These are phyloP conservation scores for Branchinecta lindahli DNA, from an alignment of 1,140 invertebrate species.

Conservation along the genomic window DNA sequence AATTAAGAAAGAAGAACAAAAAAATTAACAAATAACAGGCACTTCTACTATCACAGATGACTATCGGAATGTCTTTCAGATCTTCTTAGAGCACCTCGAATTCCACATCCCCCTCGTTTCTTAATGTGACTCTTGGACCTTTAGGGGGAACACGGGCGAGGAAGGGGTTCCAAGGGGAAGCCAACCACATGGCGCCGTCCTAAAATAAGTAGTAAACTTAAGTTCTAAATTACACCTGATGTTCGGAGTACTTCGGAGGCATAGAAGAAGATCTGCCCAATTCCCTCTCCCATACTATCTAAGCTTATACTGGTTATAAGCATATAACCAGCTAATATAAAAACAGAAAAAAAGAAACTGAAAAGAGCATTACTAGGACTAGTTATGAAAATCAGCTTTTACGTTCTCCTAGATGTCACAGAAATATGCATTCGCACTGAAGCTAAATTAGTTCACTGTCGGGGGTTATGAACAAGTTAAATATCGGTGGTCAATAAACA, in stretches of 20 bases:
- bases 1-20: too few species aligned
- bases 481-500: background rate
- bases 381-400: background rate
- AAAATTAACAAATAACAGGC: too few species aligned
- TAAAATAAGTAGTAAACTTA: background rate
- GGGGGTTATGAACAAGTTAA: background rate
- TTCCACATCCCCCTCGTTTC: background rate
- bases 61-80: background rate
- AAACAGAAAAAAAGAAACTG: background rate
- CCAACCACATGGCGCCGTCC: constrained; percentile 1
- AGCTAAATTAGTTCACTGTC: background rate
- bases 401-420: too few species aligned
- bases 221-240: background rate
- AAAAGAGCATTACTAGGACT: background rate
- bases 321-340: background rate
- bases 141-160: background rate
- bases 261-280: background rate
- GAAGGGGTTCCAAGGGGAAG: background rate
- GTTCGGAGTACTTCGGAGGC: background rate
- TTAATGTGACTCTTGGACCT: background rate
- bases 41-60: background rate
- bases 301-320: background rate
- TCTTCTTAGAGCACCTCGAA: background rate
- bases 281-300: too few species aligned
- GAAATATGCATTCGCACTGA: background rate